Base-by-base conservation (phyloP, 2,888 invertebrate genomes). In the Cheilosia impressa region DNA sequence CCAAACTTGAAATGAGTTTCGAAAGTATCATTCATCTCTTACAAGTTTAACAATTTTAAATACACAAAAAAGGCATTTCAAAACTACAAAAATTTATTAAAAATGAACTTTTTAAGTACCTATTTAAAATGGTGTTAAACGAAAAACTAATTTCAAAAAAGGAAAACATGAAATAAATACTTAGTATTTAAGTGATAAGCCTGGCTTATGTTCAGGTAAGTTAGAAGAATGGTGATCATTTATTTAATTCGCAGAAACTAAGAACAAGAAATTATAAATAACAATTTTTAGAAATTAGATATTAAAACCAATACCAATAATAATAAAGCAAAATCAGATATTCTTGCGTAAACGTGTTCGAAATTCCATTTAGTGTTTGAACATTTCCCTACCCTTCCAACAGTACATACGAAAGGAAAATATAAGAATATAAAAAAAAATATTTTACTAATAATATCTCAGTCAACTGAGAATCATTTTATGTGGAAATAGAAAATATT, bases 181-280 rank as follows among this genome's bases (percentile, higher is more conserved):
- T 69, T 82, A 82, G 85, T 72, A 81, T 81, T 81, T 85, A 81
- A 81, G 85, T 81, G 76, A 81, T 85, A 80, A 60, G 22, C 68
- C 60, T 60, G 34, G 34, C 31, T 45, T 22, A 15, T 13, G 43
- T 22, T 15, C 72, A 53, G 72, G 72, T 34, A 17, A 58, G 45
- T 66, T 85, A 72, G 85, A 77, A 81, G 50, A 77, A 80, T 76
- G 84, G 81, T 85, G 81, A 85, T 85, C 72, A 66, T 81, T 77
- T 52, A 81, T 66, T 27, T n/a, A 27, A 65, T 65, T 45, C 47
- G 15, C 47, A 43, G n/a, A 58, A 60, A 41, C 38, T 24, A 27
- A 41, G 41, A 27, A 34, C 34, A 34, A 38, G 13, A 38, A 38
- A 34, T 53, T 53, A 31, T 45, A 73, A 47, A 47, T 50, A 58